Conservation (phyloP, 2,797 vertebrate species). For the Sternotherus odoratus region DNA sequence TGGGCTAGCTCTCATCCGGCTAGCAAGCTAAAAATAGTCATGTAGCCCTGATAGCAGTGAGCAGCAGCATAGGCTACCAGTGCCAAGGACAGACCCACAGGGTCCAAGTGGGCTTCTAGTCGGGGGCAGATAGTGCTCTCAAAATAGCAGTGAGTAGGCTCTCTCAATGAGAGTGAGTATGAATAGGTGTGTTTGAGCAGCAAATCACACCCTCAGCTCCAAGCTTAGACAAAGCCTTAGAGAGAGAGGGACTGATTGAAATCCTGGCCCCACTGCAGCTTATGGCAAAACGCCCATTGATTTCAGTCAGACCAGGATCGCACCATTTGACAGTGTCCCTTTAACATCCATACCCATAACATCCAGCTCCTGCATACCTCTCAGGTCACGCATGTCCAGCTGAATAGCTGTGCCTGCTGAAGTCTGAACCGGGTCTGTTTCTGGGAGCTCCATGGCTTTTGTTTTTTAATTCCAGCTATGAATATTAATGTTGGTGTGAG, state of each 20-base stretch:
- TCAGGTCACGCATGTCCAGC: background rate
- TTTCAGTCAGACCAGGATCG: background rate
- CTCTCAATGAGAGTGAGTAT: background rate
- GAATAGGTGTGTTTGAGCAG: background rate
- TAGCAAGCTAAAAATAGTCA: background rate
- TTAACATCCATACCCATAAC: background rate
- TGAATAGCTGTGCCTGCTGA: background rate
- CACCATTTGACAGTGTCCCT: background rate
- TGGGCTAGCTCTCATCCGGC: background rate
- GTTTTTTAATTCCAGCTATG: slow-evolving; percentile 87
- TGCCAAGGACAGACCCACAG: background rate
- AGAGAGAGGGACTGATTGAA: background rate
- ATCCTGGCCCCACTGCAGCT: background rate
- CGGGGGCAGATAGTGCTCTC: no score
- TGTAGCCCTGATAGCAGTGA: background rate
- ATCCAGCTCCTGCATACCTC: background rate
- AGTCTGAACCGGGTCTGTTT: slow-evolving; percentile 31
- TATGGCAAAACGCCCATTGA: background rate
- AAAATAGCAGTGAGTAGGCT: no score
- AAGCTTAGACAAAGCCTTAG: background rate
- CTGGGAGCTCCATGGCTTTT: background rate
- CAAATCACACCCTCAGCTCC: background rate
- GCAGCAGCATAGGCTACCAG: background rate
- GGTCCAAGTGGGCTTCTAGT: background rate
- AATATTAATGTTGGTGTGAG: slow-evolving; percentile 94